phyloP scores from a whole-genome alignment of 2,888 invertebrate genomes.

The Hirtodrosophila confusa region DNA sequence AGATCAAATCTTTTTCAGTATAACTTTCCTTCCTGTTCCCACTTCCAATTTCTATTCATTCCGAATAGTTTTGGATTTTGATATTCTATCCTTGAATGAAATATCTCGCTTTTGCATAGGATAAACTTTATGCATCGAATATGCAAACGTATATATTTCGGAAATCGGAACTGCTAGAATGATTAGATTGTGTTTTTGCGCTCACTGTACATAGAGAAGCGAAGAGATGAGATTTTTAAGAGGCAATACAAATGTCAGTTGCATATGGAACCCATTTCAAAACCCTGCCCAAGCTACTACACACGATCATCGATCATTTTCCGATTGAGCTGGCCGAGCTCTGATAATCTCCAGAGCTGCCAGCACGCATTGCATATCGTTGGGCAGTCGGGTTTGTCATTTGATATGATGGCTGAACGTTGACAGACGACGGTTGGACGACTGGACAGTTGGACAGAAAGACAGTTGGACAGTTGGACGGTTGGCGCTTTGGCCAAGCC shows the following conservation, averaged over 20 bases:
- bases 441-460: neutral
- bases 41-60: too few relatives aligned
- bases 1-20: too few relatives aligned
- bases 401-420: conserved; percentile 71
- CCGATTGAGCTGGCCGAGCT: conserved; percentile 66
- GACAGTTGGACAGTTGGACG: neutral
- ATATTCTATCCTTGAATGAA: too few relatives aligned
- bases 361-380: conserved; percentile 46
- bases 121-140: too few relatives aligned
- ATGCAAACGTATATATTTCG: too few relatives aligned
- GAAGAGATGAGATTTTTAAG: neutral
- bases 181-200: too few relatives aligned
- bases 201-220: neutral
- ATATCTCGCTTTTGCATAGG: too few relatives aligned
- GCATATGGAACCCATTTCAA: conserved; percentile 52
- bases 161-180: too few relatives aligned
- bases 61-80: too few relatives aligned
- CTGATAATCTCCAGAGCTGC: conserved; percentile 62
- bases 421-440: conserved; percentile 62
- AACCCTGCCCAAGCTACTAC: conserved; percentile 9
- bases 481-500: conserved; percentile 31
- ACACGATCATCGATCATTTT: conserved; percentile 76
- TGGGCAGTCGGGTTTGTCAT: conserved; percentile 72
- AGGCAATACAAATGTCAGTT: conserved; percentile 33
- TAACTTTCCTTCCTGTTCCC: too few relatives aligned